These are phyloP conservation scores for Leptinotarsa tumamoca DNA, from an alignment of 2,888 invertebrate species.

Conservation along the genomic window DNA sequence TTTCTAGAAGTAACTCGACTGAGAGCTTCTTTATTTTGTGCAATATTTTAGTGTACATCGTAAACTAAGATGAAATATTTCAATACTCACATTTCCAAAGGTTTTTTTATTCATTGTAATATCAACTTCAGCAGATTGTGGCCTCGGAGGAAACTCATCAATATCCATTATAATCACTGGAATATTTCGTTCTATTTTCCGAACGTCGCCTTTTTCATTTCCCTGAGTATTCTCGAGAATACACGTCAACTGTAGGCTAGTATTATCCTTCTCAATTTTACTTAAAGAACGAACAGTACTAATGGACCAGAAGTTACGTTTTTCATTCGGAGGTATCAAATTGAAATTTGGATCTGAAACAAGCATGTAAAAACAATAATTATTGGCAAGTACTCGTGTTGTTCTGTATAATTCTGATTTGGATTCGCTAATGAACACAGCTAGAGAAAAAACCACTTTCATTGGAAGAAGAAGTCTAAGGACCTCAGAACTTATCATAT, in stretches of 20 bases:
- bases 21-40: too few species aligned
- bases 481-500: too few species aligned
- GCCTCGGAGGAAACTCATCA: slow-evolving; percentile 67
- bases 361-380: background rate
- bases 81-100: slow-evolving; percentile 55
- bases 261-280: slow-evolving; percentile 24
- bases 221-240: slow-evolving; percentile 62
- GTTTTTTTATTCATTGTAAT: slow-evolving; percentile 58
- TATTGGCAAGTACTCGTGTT: background rate
- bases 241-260: slow-evolving; percentile 61
- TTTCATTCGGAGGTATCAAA: slow-evolving; percentile 49
- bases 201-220: slow-evolving; percentile 56
- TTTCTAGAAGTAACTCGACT: too few species aligned
- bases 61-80: background rate
- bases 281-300: slow-evolving; percentile 61
- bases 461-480: too few species aligned
- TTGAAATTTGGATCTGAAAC: slow-evolving; percentile 47
- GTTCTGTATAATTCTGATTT: too few species aligned
- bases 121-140: slow-evolving; percentile 61
- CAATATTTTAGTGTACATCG: too few species aligned
- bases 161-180: slow-evolving; percentile 69
- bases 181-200: slow-evolving; percentile 57
- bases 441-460: too few species aligned
- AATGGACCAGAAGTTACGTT: slow-evolving; percentile 55
- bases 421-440: too few species aligned